Conservation (phyloP, 2,888 invertebrate genomes). For the Papilio elwesi region DNA sequence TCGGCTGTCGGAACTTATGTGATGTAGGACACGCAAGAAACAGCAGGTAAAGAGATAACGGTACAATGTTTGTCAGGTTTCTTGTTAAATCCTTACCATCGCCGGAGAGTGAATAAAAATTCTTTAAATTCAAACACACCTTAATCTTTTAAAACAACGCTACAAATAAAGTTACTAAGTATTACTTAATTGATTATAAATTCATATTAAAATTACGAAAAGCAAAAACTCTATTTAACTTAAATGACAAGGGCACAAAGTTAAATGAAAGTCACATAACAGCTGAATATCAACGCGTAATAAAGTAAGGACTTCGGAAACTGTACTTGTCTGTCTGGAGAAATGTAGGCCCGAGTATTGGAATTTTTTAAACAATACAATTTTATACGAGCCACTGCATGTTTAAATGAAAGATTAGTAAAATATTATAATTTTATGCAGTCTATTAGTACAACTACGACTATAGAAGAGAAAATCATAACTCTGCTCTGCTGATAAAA, state of each 20-base stretch:
- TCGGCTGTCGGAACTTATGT: neutral
- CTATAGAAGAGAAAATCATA: neutral
- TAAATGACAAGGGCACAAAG: slow-evolving; percentile 15
- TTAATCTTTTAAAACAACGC: neutral
- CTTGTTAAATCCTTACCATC: slow-evolving; percentile 10
- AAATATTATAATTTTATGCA: too few relatives aligned
- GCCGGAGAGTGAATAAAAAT: neutral
- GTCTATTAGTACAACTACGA: too few relatives aligned
- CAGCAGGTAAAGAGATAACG: slow-evolving; percentile 25
- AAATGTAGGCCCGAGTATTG: slow-evolving; percentile 12
- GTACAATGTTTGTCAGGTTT: slow-evolving; percentile 10
- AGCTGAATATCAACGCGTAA: slow-evolving; percentile 16
- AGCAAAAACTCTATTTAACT: slow-evolving; percentile 9
- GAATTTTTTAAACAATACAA: neutral
- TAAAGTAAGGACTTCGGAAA: slow-evolving; percentile 19
- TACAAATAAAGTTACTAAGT: neutral
- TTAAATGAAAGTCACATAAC: slow-evolving; percentile 31
- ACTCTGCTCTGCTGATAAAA: neutral
- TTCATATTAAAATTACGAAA: slow-evolving; percentile 5
- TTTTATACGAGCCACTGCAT: neutral
- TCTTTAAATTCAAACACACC: neutral
- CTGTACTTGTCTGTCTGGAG: neutral
- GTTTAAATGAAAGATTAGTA: neutral
- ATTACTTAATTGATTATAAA: neutral
- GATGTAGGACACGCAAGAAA: neutral